Evolutionary conservation across 2,888 invertebrate species (phyloP).

Genomic region (Apantesis nais): DNA sequence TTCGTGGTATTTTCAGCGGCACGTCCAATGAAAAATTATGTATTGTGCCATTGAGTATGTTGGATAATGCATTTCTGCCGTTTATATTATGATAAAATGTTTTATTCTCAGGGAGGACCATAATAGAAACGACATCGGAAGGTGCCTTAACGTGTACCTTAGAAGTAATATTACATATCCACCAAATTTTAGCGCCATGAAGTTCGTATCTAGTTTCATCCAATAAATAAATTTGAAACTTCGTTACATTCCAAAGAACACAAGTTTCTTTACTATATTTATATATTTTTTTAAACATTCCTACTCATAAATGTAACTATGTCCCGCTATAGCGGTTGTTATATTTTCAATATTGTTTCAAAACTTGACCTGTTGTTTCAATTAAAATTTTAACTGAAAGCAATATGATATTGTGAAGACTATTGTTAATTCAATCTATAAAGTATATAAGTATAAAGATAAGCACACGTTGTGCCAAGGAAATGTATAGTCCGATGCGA

Average conservation of each 20-base stretch:
- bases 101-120: conserved; percentile 73
- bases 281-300: conserved; percentile 71
- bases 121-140: conserved; percentile 60
- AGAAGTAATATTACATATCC: conserved; percentile 62
- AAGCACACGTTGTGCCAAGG: conserved; percentile 79
- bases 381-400: conserved; percentile 63
- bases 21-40: conserved; percentile 51
- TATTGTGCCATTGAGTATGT: conserved; percentile 58
- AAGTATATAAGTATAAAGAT: conserved; percentile 52
- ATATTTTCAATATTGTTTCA: conserved; percentile 46
- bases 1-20: conserved; percentile 50
- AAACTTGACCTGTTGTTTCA: conserved; percentile 44
- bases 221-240: conserved; percentile 58
- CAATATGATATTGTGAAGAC: conserved; percentile 76
- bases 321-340: conserved; percentile 61
- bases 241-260: conserved; percentile 84
- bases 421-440: conserved; percentile 68
- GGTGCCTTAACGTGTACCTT: conserved; percentile 76
- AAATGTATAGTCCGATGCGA: conserved; percentile 54
- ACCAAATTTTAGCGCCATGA: conserved; percentile 40
- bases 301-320: conserved; percentile 64
- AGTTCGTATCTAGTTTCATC: conserved; percentile 38
- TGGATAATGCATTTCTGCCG: conserved; percentile 50
- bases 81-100: conserved; percentile 55
- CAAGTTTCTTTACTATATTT: conserved; percentile 63